Conservation (phyloP, 1,140 invertebrate genomes). For the Branchinecta lynchi region DNA sequence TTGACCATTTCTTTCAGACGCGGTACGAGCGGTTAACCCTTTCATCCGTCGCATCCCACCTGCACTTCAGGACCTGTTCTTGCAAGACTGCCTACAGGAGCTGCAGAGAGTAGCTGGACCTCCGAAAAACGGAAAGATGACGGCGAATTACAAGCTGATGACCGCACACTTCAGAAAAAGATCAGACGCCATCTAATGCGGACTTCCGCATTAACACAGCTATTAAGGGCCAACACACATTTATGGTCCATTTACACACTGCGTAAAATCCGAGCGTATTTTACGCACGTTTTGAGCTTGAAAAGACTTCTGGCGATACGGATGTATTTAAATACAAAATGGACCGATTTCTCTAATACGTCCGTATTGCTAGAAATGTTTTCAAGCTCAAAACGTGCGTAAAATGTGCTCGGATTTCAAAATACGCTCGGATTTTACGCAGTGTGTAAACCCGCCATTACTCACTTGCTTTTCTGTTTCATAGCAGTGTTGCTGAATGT, state of each 20-base stretch:
- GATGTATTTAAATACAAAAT: no score
- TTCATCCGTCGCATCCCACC: conserved; percentile 48
- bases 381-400: no score
- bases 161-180: conserved; percentile 24
- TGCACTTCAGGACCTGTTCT: conserved; percentile 44
- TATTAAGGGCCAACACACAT: background rate
- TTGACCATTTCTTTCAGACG: conserved; percentile 35
- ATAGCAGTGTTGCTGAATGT: no score
- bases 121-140: conserved; percentile 24
- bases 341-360: no score
- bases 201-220: background rate
- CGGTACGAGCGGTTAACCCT: conserved; percentile 53
- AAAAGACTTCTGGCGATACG: no score
- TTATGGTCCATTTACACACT: background rate
- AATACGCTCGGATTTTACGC: no score
- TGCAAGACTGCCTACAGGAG: conserved; percentile 32
- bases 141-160: conserved; percentile 26
- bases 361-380: no score
- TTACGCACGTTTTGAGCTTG: no score
- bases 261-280: no score
- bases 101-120: conserved; percentile 25
- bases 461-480: no score
- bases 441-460: no score
- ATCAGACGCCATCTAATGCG: background rate
- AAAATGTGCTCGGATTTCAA: no score